phyloP scores from a whole-genome alignment of 2,888 invertebrate genomes.

The Elgonia sp. region DNA sequence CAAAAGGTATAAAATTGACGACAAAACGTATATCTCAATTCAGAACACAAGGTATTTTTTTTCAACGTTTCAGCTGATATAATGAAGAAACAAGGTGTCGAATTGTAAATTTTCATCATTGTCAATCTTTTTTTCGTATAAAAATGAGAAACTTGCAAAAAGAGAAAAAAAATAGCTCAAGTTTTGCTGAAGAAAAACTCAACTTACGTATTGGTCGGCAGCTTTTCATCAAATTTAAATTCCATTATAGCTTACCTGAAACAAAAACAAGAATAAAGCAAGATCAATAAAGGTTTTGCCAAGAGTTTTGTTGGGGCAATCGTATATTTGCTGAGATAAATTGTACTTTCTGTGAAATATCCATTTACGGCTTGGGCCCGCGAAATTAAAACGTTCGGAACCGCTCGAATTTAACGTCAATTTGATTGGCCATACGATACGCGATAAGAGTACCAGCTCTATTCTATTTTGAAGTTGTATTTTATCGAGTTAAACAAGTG shows the following conservation, averaged over 20 bases:
- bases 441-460: conserved; percentile 28
- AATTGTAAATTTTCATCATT: too few relatives aligned
- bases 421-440: conserved; percentile 46
- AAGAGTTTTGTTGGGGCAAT: conserved; percentile 37
- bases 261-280: conserved; percentile 30
- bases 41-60: conserved; percentile 12
- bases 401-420: conserved; percentile 49
- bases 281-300: conserved; percentile 43
- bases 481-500: conserved; percentile 48
- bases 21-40: conserved; percentile 30
- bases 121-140: not conserved
- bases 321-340: conserved; percentile 50
- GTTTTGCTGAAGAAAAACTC: not conserved
- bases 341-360: conserved; percentile 29
- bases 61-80: not conserved
- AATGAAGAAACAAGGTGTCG: not conserved
- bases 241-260: conserved; percentile 38
- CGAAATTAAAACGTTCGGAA: conserved; percentile 50
- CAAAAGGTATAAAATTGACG: conserved; percentile 34
- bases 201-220: conserved; percentile 11
- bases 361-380: conserved; percentile 39
- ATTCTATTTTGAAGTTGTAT: conserved; percentile 34
- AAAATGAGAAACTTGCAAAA: not conserved
- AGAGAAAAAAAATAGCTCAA: too few relatives aligned
- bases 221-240: conserved; percentile 46